A percentile compares a stretch with the other conserved stretches of the same genome.
phyloP scores from a whole-genome alignment of 1,140 invertebrate genomes.

The Anastrepha obliqua region DNA sequence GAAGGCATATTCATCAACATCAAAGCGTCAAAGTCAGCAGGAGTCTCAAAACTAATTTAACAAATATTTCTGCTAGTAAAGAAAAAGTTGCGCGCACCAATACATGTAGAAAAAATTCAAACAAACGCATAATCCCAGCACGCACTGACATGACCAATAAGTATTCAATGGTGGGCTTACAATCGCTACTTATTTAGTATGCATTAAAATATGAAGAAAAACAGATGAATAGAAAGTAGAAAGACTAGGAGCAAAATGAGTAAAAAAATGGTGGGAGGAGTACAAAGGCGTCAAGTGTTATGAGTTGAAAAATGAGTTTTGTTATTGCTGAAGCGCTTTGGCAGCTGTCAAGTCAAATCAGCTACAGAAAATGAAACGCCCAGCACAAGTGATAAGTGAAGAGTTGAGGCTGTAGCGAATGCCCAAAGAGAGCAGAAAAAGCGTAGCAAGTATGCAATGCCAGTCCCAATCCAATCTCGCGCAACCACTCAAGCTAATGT shows the following conservation, averaged over 20 bases:
- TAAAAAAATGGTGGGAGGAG: background rate
- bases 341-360: constrained; percentile 22
- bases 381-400: constrained; percentile 6
- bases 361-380: background rate
- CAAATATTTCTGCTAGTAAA: background rate
- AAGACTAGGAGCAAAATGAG: background rate
- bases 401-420: background rate
- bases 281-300: background rate
- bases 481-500: constrained; percentile 32
- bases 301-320: background rate
- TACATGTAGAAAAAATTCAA: too few species aligned
- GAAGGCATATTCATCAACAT: constrained; percentile 12
- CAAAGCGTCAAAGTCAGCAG: background rate
- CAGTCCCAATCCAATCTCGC: background rate
- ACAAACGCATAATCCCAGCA: background rate
- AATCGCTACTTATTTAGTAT: background rate
- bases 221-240: background rate
- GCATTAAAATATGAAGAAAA: background rate
- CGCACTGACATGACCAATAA: background rate
- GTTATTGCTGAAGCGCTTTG: background rate
- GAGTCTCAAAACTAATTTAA: background rate
- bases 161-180: background rate
- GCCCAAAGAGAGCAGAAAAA: background rate
- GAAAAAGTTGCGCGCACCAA: background rate
- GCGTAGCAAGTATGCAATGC: background rate